Conservation (phyloP, 2,888 invertebrate genomes). For the Cylloceria caligata region DNA sequence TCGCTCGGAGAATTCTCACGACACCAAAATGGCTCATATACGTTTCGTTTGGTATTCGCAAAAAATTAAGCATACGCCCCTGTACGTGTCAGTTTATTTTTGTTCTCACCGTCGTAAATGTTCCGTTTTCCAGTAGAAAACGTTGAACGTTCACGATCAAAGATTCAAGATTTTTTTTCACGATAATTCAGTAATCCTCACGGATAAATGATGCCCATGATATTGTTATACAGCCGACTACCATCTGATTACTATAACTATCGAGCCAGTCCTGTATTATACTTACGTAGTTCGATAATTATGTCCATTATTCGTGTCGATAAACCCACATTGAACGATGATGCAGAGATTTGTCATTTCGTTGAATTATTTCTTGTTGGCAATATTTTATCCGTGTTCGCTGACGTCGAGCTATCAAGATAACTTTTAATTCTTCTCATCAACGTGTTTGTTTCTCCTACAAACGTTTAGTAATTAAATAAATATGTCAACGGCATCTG, state of each 20-base stretch:
- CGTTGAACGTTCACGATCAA: background rate
- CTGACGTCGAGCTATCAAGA: background rate
- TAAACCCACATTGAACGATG: constrained; percentile 2
- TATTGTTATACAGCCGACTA: background rate
- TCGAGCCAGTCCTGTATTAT: background rate
- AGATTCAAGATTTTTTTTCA: constrained; percentile 14
- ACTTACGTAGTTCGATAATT: background rate
- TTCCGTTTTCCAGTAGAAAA: constrained; percentile 19
- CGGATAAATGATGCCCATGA: constrained; percentile 20
- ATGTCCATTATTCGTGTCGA: background rate
- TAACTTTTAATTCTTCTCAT: background rate
- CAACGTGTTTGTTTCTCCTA: background rate
- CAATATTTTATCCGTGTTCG: background rate
- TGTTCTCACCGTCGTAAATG: constrained; percentile 3
- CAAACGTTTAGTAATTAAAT: too few relatives aligned
- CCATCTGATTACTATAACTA: constrained; percentile 35
- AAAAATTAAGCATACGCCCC: background rate
- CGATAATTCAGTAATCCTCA: constrained; percentile 37
- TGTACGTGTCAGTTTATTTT: constrained; percentile 46
- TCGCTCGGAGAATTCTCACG: constrained; percentile 18
- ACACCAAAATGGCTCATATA: constrained; percentile 19
- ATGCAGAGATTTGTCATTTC: background rate
- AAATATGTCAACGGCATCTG: background rate
- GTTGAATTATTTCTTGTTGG: background rate
- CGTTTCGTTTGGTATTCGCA: constrained; percentile 55